Evolutionary conservation across 2,113 vertebrate species (phyloP), one percentile per base, ranked within the genome.

Genomic region (Polyodon spathula): DNA sequence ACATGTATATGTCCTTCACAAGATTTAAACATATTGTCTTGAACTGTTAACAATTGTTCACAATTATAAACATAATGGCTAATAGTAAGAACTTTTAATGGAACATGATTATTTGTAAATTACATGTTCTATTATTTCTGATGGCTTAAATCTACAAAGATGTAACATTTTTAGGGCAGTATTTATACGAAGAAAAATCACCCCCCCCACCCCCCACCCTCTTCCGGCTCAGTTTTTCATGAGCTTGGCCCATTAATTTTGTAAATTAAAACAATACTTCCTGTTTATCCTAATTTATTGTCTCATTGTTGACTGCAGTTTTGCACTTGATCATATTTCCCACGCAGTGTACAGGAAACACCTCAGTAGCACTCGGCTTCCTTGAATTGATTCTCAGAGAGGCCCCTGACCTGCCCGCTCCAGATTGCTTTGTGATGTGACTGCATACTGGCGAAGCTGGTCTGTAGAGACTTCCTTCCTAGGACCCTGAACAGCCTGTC

Each of bases 231-330:
- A 14, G 8, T 56, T 48, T 57, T 55, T 80, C 69, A 68, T 75
- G 71, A 40, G 64, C 76, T 76, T 73, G 76, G 78, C 68, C 75
- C 81, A 88, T 88, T 86, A 84, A 86, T 84, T 86, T 83, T 72
- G 63, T 80, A 59, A 78, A 75, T 81, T 76, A 75, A 63, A 75
- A 81, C 78, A 81, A 83, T 85, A 86, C 86, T 90, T 89, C 86
- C 88, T 90, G 88, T 89, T 90, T 88, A 84, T 88, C 77, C 72
- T 83, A 86, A 86, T 89, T 84, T 87, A 89, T 88, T 88, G 86
- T 89, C 83, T 81, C 76, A 88, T 86, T 89, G 88, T 88, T 86
- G 80, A 74, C 1, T 4, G 78, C 68, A 71, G 69, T 77, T 40
- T 83, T 84, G 82, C 83, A 73, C 81, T 85, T 80, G 7, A 76